Conservation (phyloP, 2,113 vertebrate genomes). For the Casuarius casuarius region DNA sequence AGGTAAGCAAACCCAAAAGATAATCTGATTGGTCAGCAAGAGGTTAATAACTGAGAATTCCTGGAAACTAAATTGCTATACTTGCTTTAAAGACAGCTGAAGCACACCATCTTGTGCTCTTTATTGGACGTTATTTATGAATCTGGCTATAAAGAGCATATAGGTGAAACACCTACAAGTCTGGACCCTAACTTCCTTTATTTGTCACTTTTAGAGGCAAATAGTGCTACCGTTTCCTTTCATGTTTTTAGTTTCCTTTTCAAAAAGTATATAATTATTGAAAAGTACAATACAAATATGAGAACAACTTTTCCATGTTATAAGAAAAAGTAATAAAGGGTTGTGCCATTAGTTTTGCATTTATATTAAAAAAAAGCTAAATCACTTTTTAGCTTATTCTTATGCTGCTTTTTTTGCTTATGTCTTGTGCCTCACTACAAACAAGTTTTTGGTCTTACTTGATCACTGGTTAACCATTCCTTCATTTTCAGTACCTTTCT, state of each 20-base stretch:
- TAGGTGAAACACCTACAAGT: background rate
- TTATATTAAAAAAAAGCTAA: background rate
- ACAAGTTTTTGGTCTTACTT: background rate
- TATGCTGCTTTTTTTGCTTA: background rate
- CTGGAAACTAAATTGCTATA: background rate
- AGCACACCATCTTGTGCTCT: background rate
- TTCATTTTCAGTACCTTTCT: background rate
- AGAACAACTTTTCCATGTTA: background rate
- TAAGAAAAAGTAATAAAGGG: background rate
- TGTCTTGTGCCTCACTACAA: background rate
- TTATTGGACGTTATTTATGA: background rate
- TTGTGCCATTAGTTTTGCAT: rapidly evolving
- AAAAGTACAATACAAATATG: background rate
- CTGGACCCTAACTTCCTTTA: background rate
- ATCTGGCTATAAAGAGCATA: background rate
- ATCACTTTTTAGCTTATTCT: background rate
- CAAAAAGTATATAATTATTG: background rate
- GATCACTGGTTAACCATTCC: background rate
- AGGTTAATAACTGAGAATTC: background rate
- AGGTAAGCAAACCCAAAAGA: background rate
- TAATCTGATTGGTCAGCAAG: background rate
- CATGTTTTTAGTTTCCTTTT: background rate
- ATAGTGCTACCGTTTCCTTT: background rate
- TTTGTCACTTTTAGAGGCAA: background rate
- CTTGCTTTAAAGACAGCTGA: background rate